Base-by-base conservation (phyloP, 1,140 invertebrate species). In the Dendrolimus kikuchii region DNA sequence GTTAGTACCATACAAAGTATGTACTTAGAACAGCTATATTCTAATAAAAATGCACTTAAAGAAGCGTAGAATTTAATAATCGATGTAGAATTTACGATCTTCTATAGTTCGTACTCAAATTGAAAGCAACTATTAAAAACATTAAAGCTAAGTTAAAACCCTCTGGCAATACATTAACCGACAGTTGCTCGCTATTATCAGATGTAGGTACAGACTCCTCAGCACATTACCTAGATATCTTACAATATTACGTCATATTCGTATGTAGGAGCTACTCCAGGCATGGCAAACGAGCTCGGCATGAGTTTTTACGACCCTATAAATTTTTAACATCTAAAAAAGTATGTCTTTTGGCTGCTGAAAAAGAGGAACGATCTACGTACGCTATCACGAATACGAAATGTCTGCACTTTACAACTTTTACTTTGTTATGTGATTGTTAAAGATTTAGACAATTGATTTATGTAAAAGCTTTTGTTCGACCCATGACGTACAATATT, bases 251-350 rank as follows among this genome's bases (percentile, higher is more conserved):
- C 64, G 62, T 74, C 74, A 77, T 74, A 80, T 74, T 72, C 64
- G 64, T 72, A 65, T 66, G 64, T 66, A 69, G 57, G 57, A 57
- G 59, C 64, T 64, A 60, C 60, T 61, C 55, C 53, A 60, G 59
- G 68, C 67, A 51, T 60, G 51, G 62, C 55, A 71, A 70, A 75
- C 68, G 76, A 71, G 66, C 62, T 61, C 58, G 53, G 64, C 65
- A 63, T 51, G 65, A 71, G 55, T 72, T 81, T 83, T 81, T 81
- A 84, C 68, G 81, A 78, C 48, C 61, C 62, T 57, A 69, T 81
- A 81, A 84, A 84, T 81, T 84, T 84, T 81, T 81, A 81, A 81
- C 72, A 71, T 76, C 69, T 58, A 79, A 77, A 83, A 83, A 83
- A 64, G 64, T 65, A 55, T 64, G 57, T 64, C 68, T 70, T 58